phyloP scores from a whole-genome alignment of 1,140 invertebrate species.

The Adoxophyes honmai region DNA sequence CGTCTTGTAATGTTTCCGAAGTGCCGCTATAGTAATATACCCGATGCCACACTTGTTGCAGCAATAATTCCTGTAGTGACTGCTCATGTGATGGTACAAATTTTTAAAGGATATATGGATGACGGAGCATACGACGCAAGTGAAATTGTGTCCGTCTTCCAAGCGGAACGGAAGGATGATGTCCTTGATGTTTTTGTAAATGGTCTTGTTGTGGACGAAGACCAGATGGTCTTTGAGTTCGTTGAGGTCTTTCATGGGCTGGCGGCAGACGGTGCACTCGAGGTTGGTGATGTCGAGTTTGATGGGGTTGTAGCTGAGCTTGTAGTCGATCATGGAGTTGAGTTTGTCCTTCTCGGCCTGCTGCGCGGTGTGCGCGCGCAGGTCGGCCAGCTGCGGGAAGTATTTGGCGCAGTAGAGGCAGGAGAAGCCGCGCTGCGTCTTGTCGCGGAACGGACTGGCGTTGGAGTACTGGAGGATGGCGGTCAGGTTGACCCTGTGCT shows the following conservation, averaged over 20 bases:
- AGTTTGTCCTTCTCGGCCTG: slow-evolving; percentile 61
- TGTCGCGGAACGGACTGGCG: slow-evolving; percentile 65
- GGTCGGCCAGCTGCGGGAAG: slow-evolving; percentile 52
- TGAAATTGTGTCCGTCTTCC: slow-evolving; percentile 56
- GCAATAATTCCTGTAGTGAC: slow-evolving; percentile 68
- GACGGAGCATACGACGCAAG: slow-evolving; percentile 58
- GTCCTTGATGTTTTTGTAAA: slow-evolving; percentile 64
- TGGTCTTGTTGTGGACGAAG: slow-evolving; percentile 47
- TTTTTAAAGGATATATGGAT: slow-evolving; percentile 68
- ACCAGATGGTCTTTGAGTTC: slow-evolving; percentile 55
- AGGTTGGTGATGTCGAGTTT: slow-evolving; percentile 66
- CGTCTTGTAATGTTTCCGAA: slow-evolving; percentile 63
- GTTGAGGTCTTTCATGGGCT: slow-evolving; percentile 50
- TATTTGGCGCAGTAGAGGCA: slow-evolving; percentile 65
- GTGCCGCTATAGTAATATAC: slow-evolving; percentile 62
- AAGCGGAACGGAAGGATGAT: slow-evolving; percentile 65
- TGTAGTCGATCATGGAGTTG: slow-evolving; percentile 65
- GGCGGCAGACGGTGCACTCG: slow-evolving; percentile 48
- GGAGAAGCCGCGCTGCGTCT: slow-evolving; percentile 63
- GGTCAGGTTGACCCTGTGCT: slow-evolving; percentile 68
- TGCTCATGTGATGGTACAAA: slow-evolving; percentile 68
- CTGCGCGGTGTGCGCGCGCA: slow-evolving; percentile 52
- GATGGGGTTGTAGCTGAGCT: slow-evolving; percentile 67
- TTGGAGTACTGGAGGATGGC: slow-evolving; percentile 67
- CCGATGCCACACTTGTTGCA: slow-evolving; percentile 65